phyloP scores from a whole-genome alignment of 2,797 vertebrate species.

The Cacajao melanocephalus region DNA sequence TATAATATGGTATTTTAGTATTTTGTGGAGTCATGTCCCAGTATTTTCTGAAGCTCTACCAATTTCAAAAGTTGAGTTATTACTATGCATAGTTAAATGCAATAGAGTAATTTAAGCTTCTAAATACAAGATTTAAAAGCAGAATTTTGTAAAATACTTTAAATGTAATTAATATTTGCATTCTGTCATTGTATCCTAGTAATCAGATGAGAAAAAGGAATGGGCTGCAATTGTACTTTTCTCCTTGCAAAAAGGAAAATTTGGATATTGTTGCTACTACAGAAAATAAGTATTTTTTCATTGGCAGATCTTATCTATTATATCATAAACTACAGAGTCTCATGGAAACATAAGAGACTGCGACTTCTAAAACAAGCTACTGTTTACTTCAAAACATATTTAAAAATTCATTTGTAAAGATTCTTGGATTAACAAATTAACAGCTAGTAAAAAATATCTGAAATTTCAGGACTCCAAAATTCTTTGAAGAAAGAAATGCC shows the following conservation, averaged over 20 bases:
- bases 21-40: not conserved
- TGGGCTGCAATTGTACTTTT: not conserved
- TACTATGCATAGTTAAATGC: not conserved
- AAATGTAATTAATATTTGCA: conserved; percentile 35
- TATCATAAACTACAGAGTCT: conserved; percentile 40
- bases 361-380: conserved; percentile 76
- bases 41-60: not conserved
- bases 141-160: conserved; percentile 15
- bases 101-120: conserved; percentile 23
- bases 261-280: not conserved
- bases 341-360: not conserved
- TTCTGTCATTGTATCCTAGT: not conserved
- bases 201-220: not conserved
- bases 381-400: conserved; percentile 67
- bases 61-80: conserved; percentile 31
- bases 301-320: not conserved
- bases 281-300: conserved; percentile 38
- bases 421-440: conserved; percentile 76
- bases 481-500: conserved; percentile 73
- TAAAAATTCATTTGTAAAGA: conserved; percentile 73
- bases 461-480: conserved; percentile 81
- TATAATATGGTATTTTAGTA: not conserved
- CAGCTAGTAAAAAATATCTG: conserved; percentile 78
- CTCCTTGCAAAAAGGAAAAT: conserved; percentile 8
- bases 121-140: conserved; percentile 29